Evolutionary conservation across 2,797 vertebrate genomes (phyloP), one percentile per base, ranked within the genome.

Genomic region (Sebastes jordani): DNA sequence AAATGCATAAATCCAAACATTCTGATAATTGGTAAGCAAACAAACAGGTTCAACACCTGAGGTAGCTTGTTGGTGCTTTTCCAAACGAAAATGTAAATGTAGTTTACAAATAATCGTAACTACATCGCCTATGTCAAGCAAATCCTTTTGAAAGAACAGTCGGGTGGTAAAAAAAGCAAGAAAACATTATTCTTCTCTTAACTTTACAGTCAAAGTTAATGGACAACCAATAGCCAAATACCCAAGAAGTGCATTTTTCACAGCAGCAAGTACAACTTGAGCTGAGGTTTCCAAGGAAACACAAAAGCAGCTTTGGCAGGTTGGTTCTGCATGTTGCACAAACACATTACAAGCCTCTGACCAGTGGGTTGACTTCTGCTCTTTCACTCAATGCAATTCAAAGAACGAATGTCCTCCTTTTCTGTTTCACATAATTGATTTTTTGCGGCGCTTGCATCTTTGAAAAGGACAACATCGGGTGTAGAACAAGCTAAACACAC

Each of bases 291-390:
- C 23, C n/a, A 20, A 59, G 56, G 58, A 78, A 80, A 74, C 81
- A 86, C 70, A 85, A 85, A 83, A 46, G 69, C 72, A 76, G 54
- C 56, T 42, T 54, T 63, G 70, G 65, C 83, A 79, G 74, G 64
- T 81, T 62, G 66, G 73, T 87, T 88, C 83, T 88, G 74, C 66
- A 46, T 76, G 74, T 70, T 77, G 74, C 73, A 80, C 80, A 87
- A 84, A 71, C 77, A 80, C 75, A 83, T 74, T 84, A 66, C 22
- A 36, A 81, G 22, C 36, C 42, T 66, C 36, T 82, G 69, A 55
- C 60, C 30, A 5, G 7, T 5, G n/a, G 22, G 49, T 80, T 62
- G 30, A 81, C 76, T 77, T 73, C 42, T 76, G 75, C 60, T 74
- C 64, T 62, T 74, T 76, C 58, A 61, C 30, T 74, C 64, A 74